These are phyloP conservation scores for Pseudomugil tenellus DNA, from an alignment of 2,797 vertebrate species.

Conservation along the genomic window DNA sequence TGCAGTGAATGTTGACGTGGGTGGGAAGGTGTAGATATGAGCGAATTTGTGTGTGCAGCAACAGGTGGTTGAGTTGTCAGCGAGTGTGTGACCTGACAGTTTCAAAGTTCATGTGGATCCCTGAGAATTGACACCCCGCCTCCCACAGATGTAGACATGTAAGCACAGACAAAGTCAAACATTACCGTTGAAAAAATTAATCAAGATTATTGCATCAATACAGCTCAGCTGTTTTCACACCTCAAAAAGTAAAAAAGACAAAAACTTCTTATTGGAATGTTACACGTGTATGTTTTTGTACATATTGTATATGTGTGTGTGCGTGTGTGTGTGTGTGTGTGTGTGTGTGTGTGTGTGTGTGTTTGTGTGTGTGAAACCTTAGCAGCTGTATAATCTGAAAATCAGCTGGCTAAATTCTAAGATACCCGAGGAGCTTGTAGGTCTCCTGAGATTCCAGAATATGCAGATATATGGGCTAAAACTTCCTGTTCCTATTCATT, in stretches of 20 bases:
- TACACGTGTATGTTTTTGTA: background rate
- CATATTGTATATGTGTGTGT: background rate
- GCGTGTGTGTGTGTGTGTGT: too few relatives aligned
- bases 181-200: conserved; percentile 15
- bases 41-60: conserved; percentile 35
- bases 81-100: conserved; percentile 64
- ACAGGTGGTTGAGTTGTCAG: conserved; percentile 75
- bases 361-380: background rate
- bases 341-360: too few relatives aligned
- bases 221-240: conserved; percentile 19
- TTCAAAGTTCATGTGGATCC: conserved; percentile 68
- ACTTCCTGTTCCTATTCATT: background rate
- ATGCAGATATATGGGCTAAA: background rate
- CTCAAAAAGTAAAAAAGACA: conserved; percentile 11
- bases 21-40: conserved; percentile 43
- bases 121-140: conserved; percentile 43
- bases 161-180: conserved; percentile 24
- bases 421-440: background rate
- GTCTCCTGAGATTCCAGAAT: background rate
- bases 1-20: conserved; percentile 37
- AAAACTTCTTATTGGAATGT: background rate
- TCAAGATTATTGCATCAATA: conserved; percentile 11
- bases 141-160: background rate
- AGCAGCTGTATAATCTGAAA: conserved; percentile 6
- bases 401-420: background rate